A percentile compares a stretch with the other conserved stretches of the same genome.
Evolutionary conservation across 2,113 vertebrate species (phyloP).

Genomic region (Telmatochromis sp.): DNA sequence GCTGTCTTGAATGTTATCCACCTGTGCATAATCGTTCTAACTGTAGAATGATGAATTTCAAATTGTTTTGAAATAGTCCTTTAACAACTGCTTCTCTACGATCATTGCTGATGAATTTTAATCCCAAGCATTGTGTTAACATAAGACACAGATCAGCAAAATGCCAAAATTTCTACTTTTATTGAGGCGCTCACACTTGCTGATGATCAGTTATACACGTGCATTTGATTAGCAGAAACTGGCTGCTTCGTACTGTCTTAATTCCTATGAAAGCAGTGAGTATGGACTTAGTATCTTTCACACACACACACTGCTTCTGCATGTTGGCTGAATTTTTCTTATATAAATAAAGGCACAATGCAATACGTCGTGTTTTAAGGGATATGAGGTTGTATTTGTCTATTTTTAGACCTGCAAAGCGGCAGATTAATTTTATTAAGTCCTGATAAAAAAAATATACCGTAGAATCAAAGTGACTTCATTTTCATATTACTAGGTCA

Average conservation of each 20-base stretch:
- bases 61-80: not conserved
- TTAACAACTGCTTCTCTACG: not conserved
- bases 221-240: not conserved
- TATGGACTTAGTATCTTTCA: not conserved
- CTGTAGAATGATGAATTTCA: not conserved
- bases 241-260: not conserved
- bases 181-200: not conserved
- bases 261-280: not conserved
- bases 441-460: not conserved
- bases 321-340: not conserved
- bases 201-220: not conserved
- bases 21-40: not conserved
- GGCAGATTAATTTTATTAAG: not conserved
- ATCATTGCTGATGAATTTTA: not conserved
- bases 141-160: not conserved
- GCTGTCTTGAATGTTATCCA: not conserved
- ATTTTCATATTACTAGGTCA: not conserved
- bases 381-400: not conserved
- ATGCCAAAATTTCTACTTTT: not conserved
- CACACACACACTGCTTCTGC: not conserved
- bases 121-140: not conserved
- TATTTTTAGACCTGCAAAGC: not conserved
- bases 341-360: not conserved
- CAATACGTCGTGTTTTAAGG: not conserved
- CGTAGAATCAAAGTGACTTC: not conserved